These are phyloP conservation scores for Didymodactylos carnosus DNA, from an alignment of 2,888 invertebrate genomes.

Conservation along the genomic window DNA sequence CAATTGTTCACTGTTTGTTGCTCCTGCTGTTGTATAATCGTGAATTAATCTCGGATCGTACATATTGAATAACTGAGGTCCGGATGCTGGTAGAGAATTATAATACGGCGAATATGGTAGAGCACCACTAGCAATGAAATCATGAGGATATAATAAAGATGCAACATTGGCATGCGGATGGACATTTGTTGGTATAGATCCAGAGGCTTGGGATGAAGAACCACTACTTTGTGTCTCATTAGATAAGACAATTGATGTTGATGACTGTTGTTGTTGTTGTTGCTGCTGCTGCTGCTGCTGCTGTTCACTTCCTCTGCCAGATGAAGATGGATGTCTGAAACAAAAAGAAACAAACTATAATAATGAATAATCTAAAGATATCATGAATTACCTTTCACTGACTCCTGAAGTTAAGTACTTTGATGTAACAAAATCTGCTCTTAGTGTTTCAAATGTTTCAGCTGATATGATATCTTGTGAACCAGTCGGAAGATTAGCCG, in stretches of 20 bases:
- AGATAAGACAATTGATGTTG: neutral
- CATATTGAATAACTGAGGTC: neutral
- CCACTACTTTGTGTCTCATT: neutral
- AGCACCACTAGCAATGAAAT: neutral
- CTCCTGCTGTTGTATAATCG: neutral
- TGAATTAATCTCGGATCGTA: neutral
- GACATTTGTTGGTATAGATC: neutral
- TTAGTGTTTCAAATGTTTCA: neutral
- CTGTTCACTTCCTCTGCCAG: neutral
- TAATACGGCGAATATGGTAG: neutral
- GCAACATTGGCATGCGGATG: neutral
- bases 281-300: too few relatives aligned
- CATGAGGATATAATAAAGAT: neutral
- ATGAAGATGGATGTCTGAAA: too few relatives aligned
- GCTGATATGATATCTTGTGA: too few relatives aligned
- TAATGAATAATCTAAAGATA: too few relatives aligned
- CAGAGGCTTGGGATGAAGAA: neutral
- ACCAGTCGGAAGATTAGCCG: neutral
- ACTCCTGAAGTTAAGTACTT: neutral
- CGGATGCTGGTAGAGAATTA: neutral
- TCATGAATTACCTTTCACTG: too few relatives aligned
- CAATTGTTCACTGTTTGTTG: neutral
- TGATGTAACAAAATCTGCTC: neutral
- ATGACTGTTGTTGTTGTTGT: neutral
- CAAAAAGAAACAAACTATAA: too few relatives aligned